Evolutionary conservation across 2,888 invertebrate species (phyloP).

Genomic region (Halictus ligatus): DNA sequence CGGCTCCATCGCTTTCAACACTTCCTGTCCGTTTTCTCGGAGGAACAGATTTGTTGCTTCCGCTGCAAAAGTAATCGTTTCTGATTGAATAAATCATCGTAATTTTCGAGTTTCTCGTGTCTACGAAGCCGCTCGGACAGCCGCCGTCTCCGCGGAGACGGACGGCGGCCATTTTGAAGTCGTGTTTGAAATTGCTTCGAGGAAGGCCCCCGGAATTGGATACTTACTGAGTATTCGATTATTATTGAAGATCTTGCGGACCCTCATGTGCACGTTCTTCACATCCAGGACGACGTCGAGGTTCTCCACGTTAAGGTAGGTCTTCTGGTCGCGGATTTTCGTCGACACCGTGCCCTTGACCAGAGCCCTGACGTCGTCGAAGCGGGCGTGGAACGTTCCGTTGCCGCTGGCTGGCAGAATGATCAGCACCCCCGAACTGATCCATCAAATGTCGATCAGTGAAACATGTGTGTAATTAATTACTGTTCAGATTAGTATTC

Average conservation of each 20-base stretch:
- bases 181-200: not conserved
- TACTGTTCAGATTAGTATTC: no score
- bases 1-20: constrained; percentile 89
- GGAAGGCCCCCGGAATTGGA: not conserved
- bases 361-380: constrained; percentile 87
- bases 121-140: not conserved
- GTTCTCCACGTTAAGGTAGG: constrained; percentile 87
- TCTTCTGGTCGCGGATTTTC: constrained; percentile 83
- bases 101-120: not conserved
- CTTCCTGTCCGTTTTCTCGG: constrained; percentile 89
- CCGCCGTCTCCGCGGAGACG: no score
- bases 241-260: constrained; percentile 89
- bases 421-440: constrained; percentile 88
- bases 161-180: not conserved
- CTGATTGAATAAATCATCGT: not conserved
- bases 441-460: not conserved
- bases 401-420: constrained; percentile 90
- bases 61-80: constrained; percentile 84
- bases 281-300: constrained; percentile 87
- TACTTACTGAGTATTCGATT: constrained; percentile 89
- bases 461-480: not conserved
- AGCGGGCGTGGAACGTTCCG: constrained; percentile 88
- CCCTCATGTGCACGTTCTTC: constrained; percentile 87
- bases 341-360: constrained; percentile 87
- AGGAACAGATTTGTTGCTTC: constrained; percentile 90